Evolutionary conservation across 2,888 invertebrate species (phyloP).

Genomic region (Aricia artaxerxes): DNA sequence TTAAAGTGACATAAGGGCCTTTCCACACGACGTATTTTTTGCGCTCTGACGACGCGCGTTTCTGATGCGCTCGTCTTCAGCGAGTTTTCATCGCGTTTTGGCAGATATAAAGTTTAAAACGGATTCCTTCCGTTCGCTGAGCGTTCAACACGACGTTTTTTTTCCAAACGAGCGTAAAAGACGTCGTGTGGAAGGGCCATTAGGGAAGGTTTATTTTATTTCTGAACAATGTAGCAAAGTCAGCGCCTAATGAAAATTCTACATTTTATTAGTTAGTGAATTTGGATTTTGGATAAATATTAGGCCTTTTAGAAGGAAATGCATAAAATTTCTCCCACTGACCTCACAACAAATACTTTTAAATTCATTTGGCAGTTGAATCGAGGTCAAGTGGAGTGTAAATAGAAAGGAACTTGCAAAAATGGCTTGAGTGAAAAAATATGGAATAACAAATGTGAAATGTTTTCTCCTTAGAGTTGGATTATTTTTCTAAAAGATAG

Average conservation of each 20-base stretch:
- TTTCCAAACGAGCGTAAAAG: too few species aligned
- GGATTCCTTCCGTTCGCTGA: too few species aligned
- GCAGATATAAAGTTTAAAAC: too few species aligned
- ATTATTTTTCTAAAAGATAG: too few species aligned
- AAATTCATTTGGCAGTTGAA: constrained; percentile 19
- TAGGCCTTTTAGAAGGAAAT: not conserved
- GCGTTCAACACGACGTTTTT: too few species aligned
- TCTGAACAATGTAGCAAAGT: not conserved
- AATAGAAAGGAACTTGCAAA: constrained; percentile 12
- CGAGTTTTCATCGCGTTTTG: too few species aligned
- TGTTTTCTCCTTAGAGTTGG: not conserved
- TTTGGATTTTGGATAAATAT: not conserved
- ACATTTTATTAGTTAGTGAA: not conserved
- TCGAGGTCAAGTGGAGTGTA: constrained; percentile 8
- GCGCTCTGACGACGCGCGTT: too few species aligned
- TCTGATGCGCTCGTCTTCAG: too few species aligned
- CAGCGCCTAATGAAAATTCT: not conserved
- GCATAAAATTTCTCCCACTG: not conserved
- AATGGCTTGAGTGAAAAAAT: not conserved
- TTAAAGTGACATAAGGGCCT: too few species aligned
- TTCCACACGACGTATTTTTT: too few species aligned
- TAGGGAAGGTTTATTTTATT: too few species aligned
- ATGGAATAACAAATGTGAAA: not conserved
- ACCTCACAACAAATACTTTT: constrained; percentile 1
- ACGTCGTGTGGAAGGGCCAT: too few species aligned